Evolutionary conservation across 2,797 vertebrate genomes (phyloP).

Genomic region (Diglossa cyanea): DNA sequence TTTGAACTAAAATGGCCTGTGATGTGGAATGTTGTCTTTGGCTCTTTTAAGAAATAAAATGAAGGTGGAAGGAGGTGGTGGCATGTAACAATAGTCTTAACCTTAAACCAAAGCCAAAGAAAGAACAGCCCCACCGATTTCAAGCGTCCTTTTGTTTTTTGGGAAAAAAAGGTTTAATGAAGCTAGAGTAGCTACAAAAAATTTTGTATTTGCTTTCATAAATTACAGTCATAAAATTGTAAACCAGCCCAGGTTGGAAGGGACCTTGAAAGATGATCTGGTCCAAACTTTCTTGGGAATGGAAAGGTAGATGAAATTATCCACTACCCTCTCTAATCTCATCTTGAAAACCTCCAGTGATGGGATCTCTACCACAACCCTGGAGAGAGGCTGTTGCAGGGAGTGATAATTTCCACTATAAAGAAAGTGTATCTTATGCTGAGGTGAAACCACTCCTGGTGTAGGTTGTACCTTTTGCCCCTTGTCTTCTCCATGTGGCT

Average conservation of each 20-base stretch:
- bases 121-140: background rate
- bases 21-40: background rate
- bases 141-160: background rate
- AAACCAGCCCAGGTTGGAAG: background rate
- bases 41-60: background rate
- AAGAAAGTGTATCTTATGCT: background rate
- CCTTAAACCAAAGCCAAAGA: background rate
- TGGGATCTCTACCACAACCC: background rate
- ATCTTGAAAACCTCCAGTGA: background rate
- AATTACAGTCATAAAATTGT: background rate
- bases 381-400: background rate
- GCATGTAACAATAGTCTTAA: background rate
- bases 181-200: background rate
- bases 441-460: fast-evolving
- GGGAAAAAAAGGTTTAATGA: fast-evolving
- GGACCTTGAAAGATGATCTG: background rate
- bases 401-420: background rate
- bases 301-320: background rate
- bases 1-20: background rate
- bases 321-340: background rate
- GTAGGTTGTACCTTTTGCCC: background rate
- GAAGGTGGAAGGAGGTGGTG: background rate
- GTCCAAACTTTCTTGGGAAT: background rate
- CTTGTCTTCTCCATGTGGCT: background rate
- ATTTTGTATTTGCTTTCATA: background rate